Evolutionary conservation across 2,113 vertebrate species (phyloP), one percentile per base, ranked within the genome.

Genomic region (Cheirogaleus medius): DNA sequence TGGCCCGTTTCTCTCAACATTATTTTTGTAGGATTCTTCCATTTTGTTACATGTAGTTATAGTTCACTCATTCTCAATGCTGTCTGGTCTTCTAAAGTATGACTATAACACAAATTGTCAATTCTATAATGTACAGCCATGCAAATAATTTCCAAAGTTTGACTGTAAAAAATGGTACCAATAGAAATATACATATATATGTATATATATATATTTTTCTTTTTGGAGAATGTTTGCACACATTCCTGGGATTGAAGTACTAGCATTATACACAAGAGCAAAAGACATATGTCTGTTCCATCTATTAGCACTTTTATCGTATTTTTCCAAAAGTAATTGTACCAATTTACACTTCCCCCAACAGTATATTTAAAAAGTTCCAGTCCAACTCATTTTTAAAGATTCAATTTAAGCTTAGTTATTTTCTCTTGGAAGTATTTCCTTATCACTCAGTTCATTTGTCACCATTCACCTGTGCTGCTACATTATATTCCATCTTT

Each of bases 371-470:
- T 71, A 76, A 90, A 66, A 9, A 74, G 4, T 81, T 94, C 15
- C 13, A 88, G 9, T 47, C 13, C 47, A 87, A 73, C 60, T 83
- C 21, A 74, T 87, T 85, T 94, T 83, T 63, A 84, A 96, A 90
- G 5, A 84, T 87, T 90, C 47, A 47, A 25, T 74, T 94, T 92
- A 85, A 92, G 6, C 4, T 92, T 93, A 80, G 4, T 63, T 56
- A 91, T 91, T 86, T 93, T n/a, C 11, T 85, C 64, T 92, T 63
- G 56, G 27, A 94, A 90, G 11, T 27, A 91, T 68, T 85, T 93
- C 15, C 78, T 80, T 23, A 58, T 88, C 32, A 96, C 4, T 0
- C 34, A 52, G 20, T 44, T n/a, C 29, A 66, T 77, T n/a, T 88
- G 18, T 73, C 47, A 12, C 8, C 58, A 44, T 77, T 92, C 32